These are phyloP conservation scores for Platyrinchus mystaceus DNA, from an alignment of 2,797 vertebrate species.

Conservation along the genomic window DNA sequence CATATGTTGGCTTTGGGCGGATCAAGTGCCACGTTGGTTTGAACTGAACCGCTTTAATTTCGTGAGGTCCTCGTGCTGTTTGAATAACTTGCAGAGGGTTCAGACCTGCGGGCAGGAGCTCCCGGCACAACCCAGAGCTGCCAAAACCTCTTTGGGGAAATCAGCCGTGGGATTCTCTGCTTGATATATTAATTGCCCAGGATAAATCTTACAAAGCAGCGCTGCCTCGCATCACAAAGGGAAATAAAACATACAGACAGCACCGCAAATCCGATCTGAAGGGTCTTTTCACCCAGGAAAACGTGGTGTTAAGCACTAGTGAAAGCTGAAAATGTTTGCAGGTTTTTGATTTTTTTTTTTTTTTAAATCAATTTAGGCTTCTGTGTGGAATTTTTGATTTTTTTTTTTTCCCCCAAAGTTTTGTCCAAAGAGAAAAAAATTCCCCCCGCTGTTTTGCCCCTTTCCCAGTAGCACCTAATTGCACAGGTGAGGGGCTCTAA, in stretches of 20 bases:
- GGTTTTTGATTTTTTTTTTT: background rate
- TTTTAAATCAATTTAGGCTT: background rate
- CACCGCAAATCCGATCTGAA: background rate
- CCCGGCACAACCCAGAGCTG: background rate
- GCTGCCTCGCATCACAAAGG: background rate
- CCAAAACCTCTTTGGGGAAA: background rate
- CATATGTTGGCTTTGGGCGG: background rate
- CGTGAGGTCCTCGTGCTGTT: background rate
- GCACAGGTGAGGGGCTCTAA: fast-evolving
- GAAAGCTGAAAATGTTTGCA: background rate
- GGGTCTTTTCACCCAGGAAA: background rate
- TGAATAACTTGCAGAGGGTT: background rate
- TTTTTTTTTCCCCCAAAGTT: background rate
- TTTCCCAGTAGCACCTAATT: background rate
- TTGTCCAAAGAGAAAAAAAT: background rate
- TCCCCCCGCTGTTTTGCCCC: fast-evolving
- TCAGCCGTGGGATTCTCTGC: background rate
- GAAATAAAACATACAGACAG: background rate
- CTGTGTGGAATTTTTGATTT: background rate
- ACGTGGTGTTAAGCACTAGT: background rate
- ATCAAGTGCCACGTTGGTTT: background rate
- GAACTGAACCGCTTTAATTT: background rate
- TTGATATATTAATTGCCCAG: background rate
- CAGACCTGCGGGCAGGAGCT: background rate
- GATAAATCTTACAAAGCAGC: background rate